A percentile compares a stretch with the other conserved stretches of the same genome.
These are phyloP conservation scores for Neoitamus cyanurus DNA, from an alignment of 2,888 invertebrate genomes.

Conservation along the genomic window DNA sequence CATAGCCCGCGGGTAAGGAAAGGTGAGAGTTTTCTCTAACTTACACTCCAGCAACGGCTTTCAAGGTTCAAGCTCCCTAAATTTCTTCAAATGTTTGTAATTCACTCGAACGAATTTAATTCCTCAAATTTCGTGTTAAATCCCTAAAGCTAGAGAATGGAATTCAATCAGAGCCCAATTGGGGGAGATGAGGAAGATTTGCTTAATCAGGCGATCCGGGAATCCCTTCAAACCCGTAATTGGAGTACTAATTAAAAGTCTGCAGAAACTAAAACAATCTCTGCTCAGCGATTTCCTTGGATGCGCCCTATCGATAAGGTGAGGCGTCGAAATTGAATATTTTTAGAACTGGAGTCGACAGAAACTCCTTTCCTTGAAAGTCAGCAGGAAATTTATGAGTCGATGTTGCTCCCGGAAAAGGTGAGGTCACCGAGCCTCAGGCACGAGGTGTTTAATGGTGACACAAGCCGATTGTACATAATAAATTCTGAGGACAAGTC, in stretches of 20 bases:
- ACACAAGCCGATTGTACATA: constrained; percentile 39
- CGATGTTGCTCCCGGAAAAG: neutral
- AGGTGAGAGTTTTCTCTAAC: constrained; percentile 7
- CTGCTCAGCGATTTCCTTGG: constrained; percentile 21
- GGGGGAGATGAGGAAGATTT: constrained; percentile 4
- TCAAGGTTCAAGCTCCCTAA: neutral
- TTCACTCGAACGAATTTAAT: constrained; percentile 36
- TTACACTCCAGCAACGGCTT: neutral
- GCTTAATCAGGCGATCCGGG: constrained; percentile 36
- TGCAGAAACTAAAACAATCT: constrained; percentile 27
- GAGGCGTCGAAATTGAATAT: neutral
- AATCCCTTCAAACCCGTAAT: constrained; percentile 40
- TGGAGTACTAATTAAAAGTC: constrained; percentile 45
- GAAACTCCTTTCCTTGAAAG: constrained; percentile 21
- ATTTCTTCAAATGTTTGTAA: constrained; percentile 31
- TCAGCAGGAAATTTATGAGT: constrained; percentile 21
- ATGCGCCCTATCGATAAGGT: neutral
- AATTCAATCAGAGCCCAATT: constrained; percentile 20
- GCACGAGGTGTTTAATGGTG: constrained; percentile 41
- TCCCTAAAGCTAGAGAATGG: neutral
- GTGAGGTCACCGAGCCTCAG: neutral
- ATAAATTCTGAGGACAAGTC: constrained; percentile 41
- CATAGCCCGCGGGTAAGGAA: neutral
- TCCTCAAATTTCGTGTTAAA: constrained; percentile 37
- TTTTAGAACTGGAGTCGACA: neutral